These are phyloP conservation scores for Centrocercus urophasianus DNA, from an alignment of 2,113 vertebrate genomes.

Conservation along the genomic window DNA sequence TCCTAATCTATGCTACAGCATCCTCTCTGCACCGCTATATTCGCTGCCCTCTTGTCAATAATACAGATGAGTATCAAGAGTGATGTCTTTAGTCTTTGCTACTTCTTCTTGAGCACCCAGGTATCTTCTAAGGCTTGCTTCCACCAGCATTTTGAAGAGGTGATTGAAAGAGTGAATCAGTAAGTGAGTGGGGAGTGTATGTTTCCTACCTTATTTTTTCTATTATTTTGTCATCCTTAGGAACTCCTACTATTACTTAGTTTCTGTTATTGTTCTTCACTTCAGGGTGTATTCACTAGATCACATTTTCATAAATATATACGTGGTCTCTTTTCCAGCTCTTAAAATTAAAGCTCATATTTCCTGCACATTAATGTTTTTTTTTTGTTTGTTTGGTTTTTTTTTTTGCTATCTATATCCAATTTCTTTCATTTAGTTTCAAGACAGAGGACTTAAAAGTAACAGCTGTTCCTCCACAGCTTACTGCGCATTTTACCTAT, in stretches of 20 bases:
- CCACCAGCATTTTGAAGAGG: background rate
- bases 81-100: background rate
- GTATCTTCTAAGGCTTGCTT: background rate
- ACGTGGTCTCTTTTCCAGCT: background rate
- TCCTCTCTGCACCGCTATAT: background rate
- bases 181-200: background rate
- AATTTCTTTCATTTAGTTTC: background rate
- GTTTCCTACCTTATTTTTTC: background rate
- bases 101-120: background rate
- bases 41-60: background rate
- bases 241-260: background rate
- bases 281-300: background rate
- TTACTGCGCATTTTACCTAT: background rate
- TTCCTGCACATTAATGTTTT: background rate
- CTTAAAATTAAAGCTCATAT: background rate
- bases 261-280: background rate
- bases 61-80: background rate
- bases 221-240: background rate
- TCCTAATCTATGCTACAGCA: background rate
- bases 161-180: background rate
- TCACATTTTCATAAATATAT: background rate
- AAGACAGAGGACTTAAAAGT: background rate
- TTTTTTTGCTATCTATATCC: background rate
- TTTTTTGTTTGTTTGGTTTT: too few species aligned
- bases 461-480: background rate